phyloP scores from a whole-genome alignment of 2,113 vertebrate genomes.

The Phyllostomus hastatus region DNA sequence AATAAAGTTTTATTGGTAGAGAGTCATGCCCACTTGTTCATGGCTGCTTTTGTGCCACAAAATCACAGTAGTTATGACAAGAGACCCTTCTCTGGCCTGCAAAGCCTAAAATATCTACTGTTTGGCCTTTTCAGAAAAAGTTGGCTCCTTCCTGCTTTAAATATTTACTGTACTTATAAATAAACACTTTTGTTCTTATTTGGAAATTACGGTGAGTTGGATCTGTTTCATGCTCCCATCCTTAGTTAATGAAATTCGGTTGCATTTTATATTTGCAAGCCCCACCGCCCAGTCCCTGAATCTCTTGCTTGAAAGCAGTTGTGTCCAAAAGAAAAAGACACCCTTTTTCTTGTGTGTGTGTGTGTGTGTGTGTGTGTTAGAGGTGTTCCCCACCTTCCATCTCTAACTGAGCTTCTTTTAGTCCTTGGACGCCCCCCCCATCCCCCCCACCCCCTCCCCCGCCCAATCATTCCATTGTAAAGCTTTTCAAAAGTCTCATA shows the following conservation, averaged over 20 bases:
- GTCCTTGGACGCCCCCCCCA: background rate
- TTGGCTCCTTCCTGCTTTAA: background rate
- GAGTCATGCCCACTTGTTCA: background rate
- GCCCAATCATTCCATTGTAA: background rate
- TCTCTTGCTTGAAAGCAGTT: background rate
- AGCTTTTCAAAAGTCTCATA: constrained; percentile 7
- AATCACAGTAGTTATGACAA: background rate
- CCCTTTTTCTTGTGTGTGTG: background rate
- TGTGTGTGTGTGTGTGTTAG: background rate
- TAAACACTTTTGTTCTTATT: background rate
- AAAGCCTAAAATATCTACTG: background rate
- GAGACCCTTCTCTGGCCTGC: background rate
- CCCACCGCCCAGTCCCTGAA: background rate
- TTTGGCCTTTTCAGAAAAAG: background rate
- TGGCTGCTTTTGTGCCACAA: background rate
- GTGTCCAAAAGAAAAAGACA: background rate
- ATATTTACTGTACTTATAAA: background rate
- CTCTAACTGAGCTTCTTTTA: background rate
- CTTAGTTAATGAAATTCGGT: background rate
- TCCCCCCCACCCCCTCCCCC: too few relatives aligned
- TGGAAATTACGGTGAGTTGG: background rate
- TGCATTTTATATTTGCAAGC: background rate
- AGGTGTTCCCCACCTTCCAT: background rate
- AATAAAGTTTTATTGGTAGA: constrained; percentile 50
- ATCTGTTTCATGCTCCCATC: background rate